phyloP scores from a whole-genome alignment of 2,113 vertebrate species.

The Chitala chitala region DNA sequence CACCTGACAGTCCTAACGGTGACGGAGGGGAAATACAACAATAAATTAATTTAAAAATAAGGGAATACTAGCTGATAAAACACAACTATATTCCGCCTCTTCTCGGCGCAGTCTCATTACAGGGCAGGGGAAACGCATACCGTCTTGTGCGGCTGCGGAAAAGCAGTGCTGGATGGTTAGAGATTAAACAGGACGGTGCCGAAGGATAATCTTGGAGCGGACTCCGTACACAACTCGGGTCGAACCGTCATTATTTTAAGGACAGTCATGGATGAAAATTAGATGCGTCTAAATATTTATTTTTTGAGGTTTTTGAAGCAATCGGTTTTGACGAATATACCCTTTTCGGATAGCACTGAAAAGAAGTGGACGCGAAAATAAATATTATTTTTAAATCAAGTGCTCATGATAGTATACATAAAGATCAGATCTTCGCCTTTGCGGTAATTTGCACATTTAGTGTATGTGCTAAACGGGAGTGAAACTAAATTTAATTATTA shows the following conservation, averaged over 20 bases:
- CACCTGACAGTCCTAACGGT: constrained; percentile 39
- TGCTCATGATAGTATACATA: too few relatives aligned
- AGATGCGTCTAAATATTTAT: constrained; percentile 16
- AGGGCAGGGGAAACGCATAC: constrained; percentile 27
- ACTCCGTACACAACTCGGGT: constrained; percentile 1
- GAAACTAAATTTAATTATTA: too few relatives aligned
- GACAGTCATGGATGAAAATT: too few relatives aligned
- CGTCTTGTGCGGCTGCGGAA: too few relatives aligned
- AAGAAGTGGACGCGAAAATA: too few relatives aligned
- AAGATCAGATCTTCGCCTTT: too few relatives aligned
- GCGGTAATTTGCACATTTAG: too few relatives aligned
- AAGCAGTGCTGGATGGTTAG: too few relatives aligned
- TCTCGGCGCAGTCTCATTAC: constrained; percentile 29
- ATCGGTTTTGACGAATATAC: not conserved
- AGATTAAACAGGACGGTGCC: constrained; percentile 16
- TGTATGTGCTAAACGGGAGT: too few relatives aligned
- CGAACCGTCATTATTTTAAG: constrained; percentile 24
- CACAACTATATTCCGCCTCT: constrained; percentile 4
- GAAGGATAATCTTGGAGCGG: constrained; percentile 15
- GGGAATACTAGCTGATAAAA: constrained; percentile 17
- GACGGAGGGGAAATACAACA: constrained; percentile 32
- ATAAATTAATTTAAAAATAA: constrained; percentile 43
- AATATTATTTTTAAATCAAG: too few relatives aligned
- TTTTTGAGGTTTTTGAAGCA: too few relatives aligned
- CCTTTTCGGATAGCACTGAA: too few relatives aligned